A percentile compares a stretch with the other conserved stretches of the same genome.
Evolutionary conservation across 2,888 invertebrate species (phyloP).

Genomic region (Bellardia bayeri): DNA sequence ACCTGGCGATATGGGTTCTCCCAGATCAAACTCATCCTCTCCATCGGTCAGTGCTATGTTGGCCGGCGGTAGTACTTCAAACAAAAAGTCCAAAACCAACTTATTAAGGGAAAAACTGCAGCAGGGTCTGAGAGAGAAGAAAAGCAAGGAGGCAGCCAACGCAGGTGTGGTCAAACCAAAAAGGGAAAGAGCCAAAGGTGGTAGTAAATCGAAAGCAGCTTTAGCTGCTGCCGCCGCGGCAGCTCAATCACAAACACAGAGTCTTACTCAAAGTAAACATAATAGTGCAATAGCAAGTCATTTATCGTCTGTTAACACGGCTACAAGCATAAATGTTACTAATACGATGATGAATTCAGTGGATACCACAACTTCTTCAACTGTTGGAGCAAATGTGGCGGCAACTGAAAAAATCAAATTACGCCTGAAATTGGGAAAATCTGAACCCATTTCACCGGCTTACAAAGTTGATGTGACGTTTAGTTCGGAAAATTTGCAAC

Average conservation of each 20-base stretch:
- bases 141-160: conserved; percentile 71
- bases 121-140: conserved; percentile 81
- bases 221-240: conserved; percentile 45
- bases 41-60: conserved; percentile 71
- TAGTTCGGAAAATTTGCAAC: conserved; percentile 81
- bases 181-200: conserved; percentile 79
- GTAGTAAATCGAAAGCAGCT: conserved; percentile 76
- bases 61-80: conserved; percentile 56
- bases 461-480: conserved; percentile 93
- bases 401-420: conserved; percentile 91
- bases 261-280: conserved; percentile 40
- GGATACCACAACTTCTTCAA: conserved; percentile 46
- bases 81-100: conserved; percentile 80
- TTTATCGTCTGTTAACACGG: conserved; percentile 33
- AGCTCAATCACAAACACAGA: conserved; percentile 18
- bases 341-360: conserved; percentile 30
- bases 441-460: conserved; percentile 91
- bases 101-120: conserved; percentile 82
- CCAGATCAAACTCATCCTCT: conserved; percentile 75
- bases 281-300: conserved; percentile 52
- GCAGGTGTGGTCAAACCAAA: conserved; percentile 77
- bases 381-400: conserved; percentile 51
- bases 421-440: conserved; percentile 92
- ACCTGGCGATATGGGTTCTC: conserved; percentile 66
- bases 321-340: conserved; percentile 16